Percentiles rank a stretch among this genome's conserved stretches.
phyloP scores from a whole-genome alignment of 2,888 invertebrate genomes.

The Eudemis profundana region DNA sequence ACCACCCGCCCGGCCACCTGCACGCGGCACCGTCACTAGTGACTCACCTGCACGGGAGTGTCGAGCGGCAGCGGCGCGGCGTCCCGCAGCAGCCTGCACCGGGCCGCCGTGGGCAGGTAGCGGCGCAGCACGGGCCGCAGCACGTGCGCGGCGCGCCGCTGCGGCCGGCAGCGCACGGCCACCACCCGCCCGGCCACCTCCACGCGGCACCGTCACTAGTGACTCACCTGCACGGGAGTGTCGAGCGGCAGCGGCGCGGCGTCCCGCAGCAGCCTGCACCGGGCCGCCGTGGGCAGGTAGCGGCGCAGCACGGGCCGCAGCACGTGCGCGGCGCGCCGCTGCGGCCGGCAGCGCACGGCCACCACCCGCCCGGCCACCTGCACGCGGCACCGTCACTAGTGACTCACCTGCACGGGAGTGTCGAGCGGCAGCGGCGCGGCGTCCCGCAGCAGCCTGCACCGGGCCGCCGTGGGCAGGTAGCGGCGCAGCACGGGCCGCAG shows the following conservation, averaged over 20 bases:
- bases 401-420: constrained; percentile 43
- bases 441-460: constrained; percentile 32
- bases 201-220: no score
- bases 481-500: constrained; percentile 89
- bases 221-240: constrained; percentile 42
- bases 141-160: constrained; percentile 92
- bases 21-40: no score
- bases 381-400: no score
- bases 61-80: constrained; percentile 53
- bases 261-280: constrained; percentile 51
- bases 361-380: no score
- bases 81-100: constrained; percentile 51
- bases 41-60: constrained; percentile 42
- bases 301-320: constrained; percentile 89
- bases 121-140: constrained; percentile 89
- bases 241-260: constrained; percentile 53
- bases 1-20: no score
- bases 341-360: constrained; percentile 93
- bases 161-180: constrained; percentile 93
- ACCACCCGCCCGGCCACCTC: no score
- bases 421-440: constrained; percentile 33
- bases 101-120: constrained; percentile 59
- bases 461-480: constrained; percentile 59
- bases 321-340: constrained; percentile 92
- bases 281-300: constrained; percentile 59